Evolutionary conservation across 2,113 vertebrate species (phyloP).

Genomic region (Lipotes vexillifer): DNA sequence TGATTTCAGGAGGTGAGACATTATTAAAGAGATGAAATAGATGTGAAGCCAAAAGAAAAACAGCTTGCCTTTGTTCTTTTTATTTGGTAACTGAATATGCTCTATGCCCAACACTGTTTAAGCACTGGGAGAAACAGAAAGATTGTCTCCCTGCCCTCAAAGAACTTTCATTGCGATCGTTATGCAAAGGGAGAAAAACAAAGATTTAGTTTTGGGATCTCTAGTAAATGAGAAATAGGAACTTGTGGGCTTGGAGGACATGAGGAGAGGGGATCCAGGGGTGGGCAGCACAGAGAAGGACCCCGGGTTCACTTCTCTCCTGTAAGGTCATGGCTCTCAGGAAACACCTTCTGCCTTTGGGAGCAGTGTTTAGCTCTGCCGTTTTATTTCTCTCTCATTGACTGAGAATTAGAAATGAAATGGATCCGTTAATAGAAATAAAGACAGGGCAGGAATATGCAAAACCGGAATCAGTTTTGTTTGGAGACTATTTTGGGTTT

Average conservation of each 20-base stretch:
- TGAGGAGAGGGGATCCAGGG: neutral
- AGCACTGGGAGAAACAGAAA: neutral
- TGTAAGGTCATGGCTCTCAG: rapidly evolving
- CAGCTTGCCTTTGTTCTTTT: neutral
- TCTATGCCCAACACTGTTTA: neutral
- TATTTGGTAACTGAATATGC: neutral
- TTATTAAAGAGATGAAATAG: too few species aligned
- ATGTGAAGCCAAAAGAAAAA: neutral
- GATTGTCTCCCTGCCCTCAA: neutral
- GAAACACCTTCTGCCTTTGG: neutral
- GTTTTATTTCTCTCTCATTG: neutral
- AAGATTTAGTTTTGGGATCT: neutral
- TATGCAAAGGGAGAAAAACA: neutral
- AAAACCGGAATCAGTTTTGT: neutral
- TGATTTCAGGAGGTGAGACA: neutral
- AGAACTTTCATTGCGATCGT: neutral
- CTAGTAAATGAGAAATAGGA: neutral
- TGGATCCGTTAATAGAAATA: neutral
- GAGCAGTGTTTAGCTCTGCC: neutral
- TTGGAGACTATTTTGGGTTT: neutral
- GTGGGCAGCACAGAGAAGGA: neutral
- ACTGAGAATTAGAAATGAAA: neutral
- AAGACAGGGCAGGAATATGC: neutral
- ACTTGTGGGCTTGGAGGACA: neutral
- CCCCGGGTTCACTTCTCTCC: neutral